Percentiles rank a stretch among this genome's conserved stretches.
phyloP scores from a whole-genome alignment of 1,140 invertebrate species.

The Centruroides vittatus region DNA sequence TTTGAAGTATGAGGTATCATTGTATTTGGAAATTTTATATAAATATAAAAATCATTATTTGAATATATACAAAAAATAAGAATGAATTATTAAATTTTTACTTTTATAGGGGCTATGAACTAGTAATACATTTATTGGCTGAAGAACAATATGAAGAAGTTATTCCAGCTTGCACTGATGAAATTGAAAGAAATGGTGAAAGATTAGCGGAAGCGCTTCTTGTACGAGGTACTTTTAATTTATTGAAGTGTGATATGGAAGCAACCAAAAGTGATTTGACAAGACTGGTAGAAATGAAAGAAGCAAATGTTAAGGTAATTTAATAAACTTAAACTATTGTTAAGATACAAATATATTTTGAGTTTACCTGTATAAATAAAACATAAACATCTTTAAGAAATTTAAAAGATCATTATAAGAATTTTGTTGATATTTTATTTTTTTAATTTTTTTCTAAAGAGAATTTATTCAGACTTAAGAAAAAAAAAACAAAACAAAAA shows the following conservation, averaged over 20 bases:
- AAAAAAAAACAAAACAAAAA: no score
- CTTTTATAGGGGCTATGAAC: slow-evolving; percentile 39
- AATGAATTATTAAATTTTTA: background rate
- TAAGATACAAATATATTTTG: no score
- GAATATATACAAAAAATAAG: background rate
- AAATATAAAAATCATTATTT: no score
- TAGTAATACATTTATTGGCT: slow-evolving; percentile 48
- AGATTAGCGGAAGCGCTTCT: slow-evolving; percentile 48
- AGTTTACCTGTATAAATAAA: no score
- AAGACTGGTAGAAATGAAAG: slow-evolving; percentile 20
- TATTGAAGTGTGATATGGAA: slow-evolving; percentile 53
- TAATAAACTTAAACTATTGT: no score
- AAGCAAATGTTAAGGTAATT: slow-evolving; percentile 26
- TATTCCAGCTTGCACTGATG: slow-evolving; percentile 59
- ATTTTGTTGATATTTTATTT: no score
- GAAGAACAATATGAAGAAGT: slow-evolving; percentile 59
- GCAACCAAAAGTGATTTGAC: slow-evolving; percentile 54
- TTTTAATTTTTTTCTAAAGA: no score
- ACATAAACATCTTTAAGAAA: no score
- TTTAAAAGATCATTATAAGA: no score
- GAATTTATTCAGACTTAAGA: no score
- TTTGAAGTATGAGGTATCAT: no score
- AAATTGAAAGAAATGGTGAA: slow-evolving; percentile 42
- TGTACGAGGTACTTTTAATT: slow-evolving; percentile 64
- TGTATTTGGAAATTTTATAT: no score